A percentile compares a stretch with the other conserved stretches of the same genome.
These are phyloP conservation scores for Lasiurus borealis DNA, from an alignment of 2,113 vertebrate species.

Conservation along the genomic window DNA sequence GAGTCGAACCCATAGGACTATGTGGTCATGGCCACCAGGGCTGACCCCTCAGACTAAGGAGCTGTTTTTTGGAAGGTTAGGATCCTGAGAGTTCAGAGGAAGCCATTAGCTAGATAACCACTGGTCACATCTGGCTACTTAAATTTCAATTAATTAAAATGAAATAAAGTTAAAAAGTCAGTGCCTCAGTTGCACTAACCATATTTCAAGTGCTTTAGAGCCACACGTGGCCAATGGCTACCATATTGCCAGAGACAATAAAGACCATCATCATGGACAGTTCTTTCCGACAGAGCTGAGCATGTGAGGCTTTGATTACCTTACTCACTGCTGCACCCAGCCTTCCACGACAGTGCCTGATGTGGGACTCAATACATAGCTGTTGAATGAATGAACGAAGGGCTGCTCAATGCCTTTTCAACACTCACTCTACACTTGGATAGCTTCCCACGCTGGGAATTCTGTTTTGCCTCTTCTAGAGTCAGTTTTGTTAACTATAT, in stretches of 20 bases:
- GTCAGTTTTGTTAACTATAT: not conserved
- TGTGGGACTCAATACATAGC: rapidly evolving
- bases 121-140: not conserved
- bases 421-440: not conserved
- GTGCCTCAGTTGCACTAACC: not conserved
- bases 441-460: not conserved
- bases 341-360: rapidly evolving
- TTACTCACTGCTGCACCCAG: not conserved
- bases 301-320: not conserved
- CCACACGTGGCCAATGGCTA: not conserved
- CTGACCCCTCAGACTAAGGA: not conserved
- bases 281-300: not conserved
- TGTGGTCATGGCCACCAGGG: rapidly evolving
- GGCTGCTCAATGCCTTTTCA: not conserved
- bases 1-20: no score
- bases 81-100: not conserved
- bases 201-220: not conserved
- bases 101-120: not conserved
- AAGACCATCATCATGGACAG: not conserved
- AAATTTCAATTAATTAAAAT: not conserved
- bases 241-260: not conserved
- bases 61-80: not conserved
- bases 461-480: not conserved
- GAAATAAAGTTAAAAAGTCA: not conserved
- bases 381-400: not conserved